Base-by-base conservation (phyloP, 2,888 invertebrate species). In the Cylindroiulus punctatus region DNA sequence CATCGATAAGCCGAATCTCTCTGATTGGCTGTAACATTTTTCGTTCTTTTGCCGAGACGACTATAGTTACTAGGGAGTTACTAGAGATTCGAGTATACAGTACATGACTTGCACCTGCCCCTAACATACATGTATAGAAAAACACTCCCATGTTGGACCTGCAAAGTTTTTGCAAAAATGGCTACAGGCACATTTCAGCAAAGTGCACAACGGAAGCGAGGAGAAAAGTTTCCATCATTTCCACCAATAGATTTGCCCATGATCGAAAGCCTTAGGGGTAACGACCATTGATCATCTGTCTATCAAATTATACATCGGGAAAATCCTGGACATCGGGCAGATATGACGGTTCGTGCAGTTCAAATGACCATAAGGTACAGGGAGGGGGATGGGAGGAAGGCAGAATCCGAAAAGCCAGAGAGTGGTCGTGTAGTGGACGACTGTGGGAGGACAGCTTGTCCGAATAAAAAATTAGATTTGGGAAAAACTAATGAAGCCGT, bases 401-500 rank as follows among this genome's bases (percentile, higher is more conserved):
- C 82, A 82, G 82, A 82, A 82, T 32, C 36, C 22, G 36, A 36
- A 82, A n/a, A 82, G 36, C 8, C 22, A 40, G 82, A n/a, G 36
- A 81, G 81, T 26, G 1, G 3, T 14, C 76, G 76, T 76, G 30
- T 5, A 42, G 82, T 42, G 42, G 82, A 36, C 22, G 36, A 10
- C 5, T n/a, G 32, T 40, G 82, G 82, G 82, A 40, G 82, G 82
- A 82, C 82, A 82, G 40, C 32, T 82, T 82, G 40, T 82, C 40
- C 82, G 36, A 42, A 82, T 82, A 82, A 82, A 82, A 82, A 82
- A 82, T 82, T 82, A 17, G 82, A 42, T 82, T 82, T 82, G 14
- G 82, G 82, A n/a, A 40, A 82, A 82, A 19, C 82, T 82, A 82
- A 82, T 82, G 82, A 82, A 82, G 82, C 42, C 82, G 42, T 82